Conservation (phyloP, 2,113 vertebrate species). For the rabbit (Oryctolagus cuniculus) region DNA sequence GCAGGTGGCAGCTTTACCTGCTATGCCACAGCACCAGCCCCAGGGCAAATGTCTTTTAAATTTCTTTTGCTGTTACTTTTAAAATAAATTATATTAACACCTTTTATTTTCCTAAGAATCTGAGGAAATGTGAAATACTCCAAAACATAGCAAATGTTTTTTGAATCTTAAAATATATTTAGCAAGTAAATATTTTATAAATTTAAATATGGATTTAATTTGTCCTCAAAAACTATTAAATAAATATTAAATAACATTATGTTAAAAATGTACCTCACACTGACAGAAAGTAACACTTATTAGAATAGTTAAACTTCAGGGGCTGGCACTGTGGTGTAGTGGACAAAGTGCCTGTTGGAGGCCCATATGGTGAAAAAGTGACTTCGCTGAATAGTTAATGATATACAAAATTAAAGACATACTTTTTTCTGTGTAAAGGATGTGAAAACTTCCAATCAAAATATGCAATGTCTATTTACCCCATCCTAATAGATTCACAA, state of each 20-base stretch:
- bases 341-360: no score
- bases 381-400: neutral
- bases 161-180: conserved; percentile 2
- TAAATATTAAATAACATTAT: neutral
- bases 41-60: neutral
- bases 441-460: conserved; percentile 21
- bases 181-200: neutral
- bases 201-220: neutral
- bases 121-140: neutral
- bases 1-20: no score
- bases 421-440: neutral
- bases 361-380: no score
- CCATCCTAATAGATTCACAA: neutral
- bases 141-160: neutral
- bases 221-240: neutral
- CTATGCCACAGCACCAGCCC: no score
- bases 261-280: neutral
- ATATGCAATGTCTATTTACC: neutral
- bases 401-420: neutral
- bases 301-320: neutral
- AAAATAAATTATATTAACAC: neutral
- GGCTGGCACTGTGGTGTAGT: no score
- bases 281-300: neutral
- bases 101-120: neutral
- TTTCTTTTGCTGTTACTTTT: neutral